A percentile compares a stretch with the other conserved stretches of the same genome.
Conservation (phyloP, 2,888 invertebrate genomes). For the Marronus borbonicus region DNA sequence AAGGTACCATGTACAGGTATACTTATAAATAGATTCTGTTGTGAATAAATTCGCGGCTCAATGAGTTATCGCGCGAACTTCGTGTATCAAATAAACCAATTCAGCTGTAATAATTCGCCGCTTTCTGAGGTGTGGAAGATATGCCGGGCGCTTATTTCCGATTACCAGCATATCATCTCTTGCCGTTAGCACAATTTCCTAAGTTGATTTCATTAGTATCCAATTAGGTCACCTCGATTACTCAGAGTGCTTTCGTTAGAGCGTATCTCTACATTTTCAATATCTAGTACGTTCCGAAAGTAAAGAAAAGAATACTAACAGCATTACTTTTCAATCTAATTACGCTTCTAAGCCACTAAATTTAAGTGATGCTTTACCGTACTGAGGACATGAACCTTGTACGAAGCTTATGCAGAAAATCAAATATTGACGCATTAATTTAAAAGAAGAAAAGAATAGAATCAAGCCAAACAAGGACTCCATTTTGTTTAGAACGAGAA, state of each 20-base stretch:
- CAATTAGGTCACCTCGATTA: conserved; percentile 57
- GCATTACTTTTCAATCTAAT: background rate
- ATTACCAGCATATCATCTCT: conserved; percentile 24
- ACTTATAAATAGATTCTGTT: conserved; percentile 23
- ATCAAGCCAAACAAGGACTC: no score
- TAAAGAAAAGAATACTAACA: background rate
- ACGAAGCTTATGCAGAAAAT: background rate
- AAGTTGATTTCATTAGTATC: conserved; percentile 59
- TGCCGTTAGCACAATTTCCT: conserved; percentile 52
- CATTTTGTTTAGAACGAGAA: no score
- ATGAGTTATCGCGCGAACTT: conserved; percentile 6
- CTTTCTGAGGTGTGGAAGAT: conserved; percentile 35
- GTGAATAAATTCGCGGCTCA: conserved; percentile 17
- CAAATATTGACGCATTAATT: no score
- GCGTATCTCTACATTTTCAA: conserved; percentile 32
- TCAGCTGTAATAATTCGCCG: conserved; percentile 28
- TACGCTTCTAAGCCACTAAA: background rate
- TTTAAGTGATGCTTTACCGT: no score
- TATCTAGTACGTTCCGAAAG: conserved; percentile 3
- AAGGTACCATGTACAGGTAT: no score
- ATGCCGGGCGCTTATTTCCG: conserved; percentile 29
- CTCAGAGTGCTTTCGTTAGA: conserved; percentile 55
- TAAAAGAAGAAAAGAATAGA: no score
- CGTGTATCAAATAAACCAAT: conserved; percentile 23
- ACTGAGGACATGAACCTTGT: background rate